Conservation (phyloP, 64 coral and sea anemone genomes). For the Montipora cactus region DNA sequence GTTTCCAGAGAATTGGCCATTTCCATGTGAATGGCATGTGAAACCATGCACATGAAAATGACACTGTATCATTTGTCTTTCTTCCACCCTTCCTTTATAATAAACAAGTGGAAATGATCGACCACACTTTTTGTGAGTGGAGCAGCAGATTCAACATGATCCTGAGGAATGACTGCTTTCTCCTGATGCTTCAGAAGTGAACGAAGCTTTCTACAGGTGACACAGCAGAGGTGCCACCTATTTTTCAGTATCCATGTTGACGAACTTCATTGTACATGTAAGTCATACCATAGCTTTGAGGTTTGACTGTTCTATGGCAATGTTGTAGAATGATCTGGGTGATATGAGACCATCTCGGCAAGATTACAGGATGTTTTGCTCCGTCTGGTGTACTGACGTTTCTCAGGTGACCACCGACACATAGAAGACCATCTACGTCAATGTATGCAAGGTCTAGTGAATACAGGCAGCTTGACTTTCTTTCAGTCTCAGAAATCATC, state of each 20-base stretch:
- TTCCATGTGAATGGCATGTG: not conserved
- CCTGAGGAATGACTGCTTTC: constrained; percentile 35
- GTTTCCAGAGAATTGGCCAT: constrained; percentile 15
- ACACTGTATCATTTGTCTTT: too few relatives aligned
- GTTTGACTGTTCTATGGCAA: constrained; percentile 17
- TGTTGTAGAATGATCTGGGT: constrained; percentile 1
- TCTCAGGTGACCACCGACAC: too few relatives aligned
- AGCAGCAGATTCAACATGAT: constrained; percentile 28
- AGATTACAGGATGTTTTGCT: constrained; percentile 21
- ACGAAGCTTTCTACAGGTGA: constrained; percentile 41
- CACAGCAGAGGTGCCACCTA: constrained; percentile 1
- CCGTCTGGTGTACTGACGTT: not conserved
- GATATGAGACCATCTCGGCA: constrained; percentile 1
- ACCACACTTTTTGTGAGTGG: constrained; percentile 44
- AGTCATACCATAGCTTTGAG: constrained; percentile 17
- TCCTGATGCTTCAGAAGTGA: constrained; percentile 31
- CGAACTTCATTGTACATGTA: not conserved
- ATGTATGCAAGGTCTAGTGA: not conserved
- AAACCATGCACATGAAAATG: too few relatives aligned
- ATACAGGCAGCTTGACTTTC: not conserved
- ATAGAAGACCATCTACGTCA: not conserved
- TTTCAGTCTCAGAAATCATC: too few relatives aligned
- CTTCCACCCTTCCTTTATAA: too few relatives aligned
- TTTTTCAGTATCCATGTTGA: constrained; percentile 4
- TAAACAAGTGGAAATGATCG: constrained; percentile 37